phyloP scores from a whole-genome alignment of 1,140 invertebrate species.

The Pachyrhynchus sulphureomaculatus region DNA sequence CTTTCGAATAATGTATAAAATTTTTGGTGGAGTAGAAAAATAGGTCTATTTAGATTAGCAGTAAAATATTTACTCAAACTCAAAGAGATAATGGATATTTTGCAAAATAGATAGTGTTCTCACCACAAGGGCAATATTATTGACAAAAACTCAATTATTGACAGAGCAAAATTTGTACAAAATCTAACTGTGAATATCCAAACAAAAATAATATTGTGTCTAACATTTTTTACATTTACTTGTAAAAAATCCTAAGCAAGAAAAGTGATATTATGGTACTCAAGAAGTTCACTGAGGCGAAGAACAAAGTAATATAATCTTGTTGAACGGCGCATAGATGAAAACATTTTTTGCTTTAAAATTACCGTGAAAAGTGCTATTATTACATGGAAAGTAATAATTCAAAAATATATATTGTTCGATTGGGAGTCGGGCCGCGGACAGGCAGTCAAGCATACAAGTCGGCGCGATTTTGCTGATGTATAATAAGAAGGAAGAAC shows the following conservation, averaged over 20 bases:
- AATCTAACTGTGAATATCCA: no score
- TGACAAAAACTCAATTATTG: no score
- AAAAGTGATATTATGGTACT: conserved; percentile 8
- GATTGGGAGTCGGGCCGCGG: conserved; percentile 10
- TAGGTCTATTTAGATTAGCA: no score
- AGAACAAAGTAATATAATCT: conserved; percentile 17
- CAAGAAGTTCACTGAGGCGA: conserved; percentile 7
- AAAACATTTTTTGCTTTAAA: conserved; percentile 19
- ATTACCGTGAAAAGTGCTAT: conserved; percentile 19
- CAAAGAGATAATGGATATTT: no score
- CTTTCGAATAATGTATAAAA: no score
- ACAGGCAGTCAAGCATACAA: conserved; percentile 22
- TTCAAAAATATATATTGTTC: conserved; percentile 29
- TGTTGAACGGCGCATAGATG: conserved; percentile 18
- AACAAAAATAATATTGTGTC: no score
- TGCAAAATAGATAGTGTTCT: no score
- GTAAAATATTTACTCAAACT: no score
- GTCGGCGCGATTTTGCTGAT: conserved; percentile 1
- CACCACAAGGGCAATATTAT: no score
- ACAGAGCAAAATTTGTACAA: no score
- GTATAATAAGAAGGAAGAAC: conserved; percentile 30
- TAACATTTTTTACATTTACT: no score
- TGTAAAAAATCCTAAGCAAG: not conserved
- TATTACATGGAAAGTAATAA: conserved; percentile 27
- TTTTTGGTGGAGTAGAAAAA: no score